Evolutionary conservation across 1,140 invertebrate species (phyloP).

Genomic region (Scaptomyza pallida): DNA sequence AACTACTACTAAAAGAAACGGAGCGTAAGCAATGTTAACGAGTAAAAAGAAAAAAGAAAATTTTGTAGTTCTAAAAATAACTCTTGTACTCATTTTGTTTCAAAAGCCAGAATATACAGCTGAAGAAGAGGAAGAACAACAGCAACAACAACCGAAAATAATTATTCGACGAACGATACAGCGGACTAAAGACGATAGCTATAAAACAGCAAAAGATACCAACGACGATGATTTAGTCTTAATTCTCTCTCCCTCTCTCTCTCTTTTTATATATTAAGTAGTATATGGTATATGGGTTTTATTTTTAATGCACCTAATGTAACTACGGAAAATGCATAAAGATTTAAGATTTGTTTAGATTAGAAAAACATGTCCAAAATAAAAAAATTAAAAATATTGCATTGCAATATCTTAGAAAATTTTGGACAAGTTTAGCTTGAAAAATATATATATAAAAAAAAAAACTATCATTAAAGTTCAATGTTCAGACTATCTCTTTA

Average conservation of each 20-base stretch:
- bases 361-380: too few relatives aligned
- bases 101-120: constrained; percentile 60
- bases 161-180: constrained; percentile 34
- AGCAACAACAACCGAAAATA: constrained; percentile 44
- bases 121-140: constrained; percentile 33
- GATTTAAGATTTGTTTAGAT: too few relatives aligned
- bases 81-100: constrained; percentile 77
- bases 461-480: too few relatives aligned
- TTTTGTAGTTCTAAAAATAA: constrained; percentile 78
- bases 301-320: too few relatives aligned
- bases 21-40: constrained; percentile 77
- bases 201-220: constrained; percentile 71
- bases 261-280: not conserved
- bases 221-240: too few relatives aligned
- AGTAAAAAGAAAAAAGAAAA: constrained; percentile 71
- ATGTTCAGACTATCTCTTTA: too few relatives aligned
- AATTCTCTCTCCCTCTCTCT: too few relatives aligned
- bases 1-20: constrained; percentile 65
- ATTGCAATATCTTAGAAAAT: too few relatives aligned
- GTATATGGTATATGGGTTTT: not conserved
- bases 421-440: too few relatives aligned
- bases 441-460: too few relatives aligned
- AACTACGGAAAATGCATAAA: not conserved
- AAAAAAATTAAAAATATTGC: too few relatives aligned
- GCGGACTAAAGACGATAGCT: constrained; percentile 63